Percentiles rank a stretch among this genome's conserved stretches.
Evolutionary conservation across 1,140 invertebrate genomes (phyloP).

Genomic region (Aphelenchoides fujianensis): DNA sequence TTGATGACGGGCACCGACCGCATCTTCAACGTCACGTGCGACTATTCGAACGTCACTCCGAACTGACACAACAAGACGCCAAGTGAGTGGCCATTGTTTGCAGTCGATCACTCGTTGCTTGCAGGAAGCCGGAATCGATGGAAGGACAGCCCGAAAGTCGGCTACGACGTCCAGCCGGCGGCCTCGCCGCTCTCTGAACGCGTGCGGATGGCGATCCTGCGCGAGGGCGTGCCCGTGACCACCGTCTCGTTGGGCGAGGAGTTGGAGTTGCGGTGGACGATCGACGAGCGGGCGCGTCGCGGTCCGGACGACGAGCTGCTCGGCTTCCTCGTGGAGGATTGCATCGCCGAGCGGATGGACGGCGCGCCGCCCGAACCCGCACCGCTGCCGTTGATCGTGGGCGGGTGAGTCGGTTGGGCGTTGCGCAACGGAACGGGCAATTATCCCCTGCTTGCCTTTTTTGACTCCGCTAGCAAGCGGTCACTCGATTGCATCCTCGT

Average conservation of each 20-base stretch:
- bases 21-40: constrained; percentile 59
- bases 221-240: constrained; percentile 48
- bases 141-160: not conserved
- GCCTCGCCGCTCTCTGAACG: constrained; percentile 30
- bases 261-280: constrained; percentile 55
- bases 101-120: constrained; percentile 8
- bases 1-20: constrained; percentile 51
- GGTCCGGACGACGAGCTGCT: constrained; percentile 23
- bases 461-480: no score
- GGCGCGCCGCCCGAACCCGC: constrained; percentile 54
- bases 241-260: constrained; percentile 56
- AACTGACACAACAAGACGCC: constrained; percentile 9
- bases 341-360: constrained; percentile 56
- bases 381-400: constrained; percentile 49
- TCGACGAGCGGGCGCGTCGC: constrained; percentile 31
- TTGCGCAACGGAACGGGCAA: no score
- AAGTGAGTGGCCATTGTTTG: constrained; percentile 1
- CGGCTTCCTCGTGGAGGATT: constrained; percentile 58
- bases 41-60: constrained; percentile 48
- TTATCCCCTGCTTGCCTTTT: no score
- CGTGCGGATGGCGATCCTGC: constrained; percentile 52
- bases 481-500: constrained; percentile 24
- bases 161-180: constrained; percentile 8
- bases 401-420: constrained; percentile 43
- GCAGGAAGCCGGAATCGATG: constrained; percentile 22